Base-by-base conservation (phyloP, 2,797 vertebrate species). In the Chromobotia macracanthus region DNA sequence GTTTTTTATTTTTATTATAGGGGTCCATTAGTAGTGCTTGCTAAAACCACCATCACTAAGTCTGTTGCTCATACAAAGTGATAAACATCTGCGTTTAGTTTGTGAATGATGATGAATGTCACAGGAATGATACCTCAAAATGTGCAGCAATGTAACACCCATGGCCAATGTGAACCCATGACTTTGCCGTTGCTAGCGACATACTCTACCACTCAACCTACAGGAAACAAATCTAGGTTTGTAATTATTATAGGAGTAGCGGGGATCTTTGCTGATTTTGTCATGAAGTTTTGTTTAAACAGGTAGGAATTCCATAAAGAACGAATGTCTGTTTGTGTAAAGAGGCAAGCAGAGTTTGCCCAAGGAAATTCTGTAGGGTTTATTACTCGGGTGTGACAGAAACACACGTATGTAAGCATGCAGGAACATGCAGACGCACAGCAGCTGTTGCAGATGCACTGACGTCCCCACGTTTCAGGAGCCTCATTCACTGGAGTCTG, bases 331-430 rank as follows among this genome's bases (percentile, higher is more conserved):
- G 78, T 55, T 69, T 75, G 35, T 55, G 21, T 65, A 46, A 44
- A 72, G 15, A 69, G 21, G 70, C 48, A 28, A 58, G 23, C 72
- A 64, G 67, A 70, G 65, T 64, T 50, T 44, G 64, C n/a, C 70
- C 10, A 71, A 51, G 44, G 18, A 71, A 70, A 53, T 64, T 35
- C 68, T 64, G 16, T 44, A 44, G 35, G 0, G 72, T 65, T 64
- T 72, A 64, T 31, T 41, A 38, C 50, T 51, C 2, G 60, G 56
- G 68, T 5, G 50, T 44, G 60, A 72, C 67, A 35, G 19, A 78
- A 46, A 25, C 67, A 38, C 3, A 44, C 55, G n/a, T 18, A 60
- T 19, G 53, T 7, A 56, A 7, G 56, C 60, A 15, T 44, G 18
- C 65, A 50, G 18, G 3, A 55, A 60, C 72, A 64, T 11, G 44